Evolutionary conservation across 2,797 vertebrate genomes (phyloP).

Genomic region (Masticophis lateralis): DNA sequence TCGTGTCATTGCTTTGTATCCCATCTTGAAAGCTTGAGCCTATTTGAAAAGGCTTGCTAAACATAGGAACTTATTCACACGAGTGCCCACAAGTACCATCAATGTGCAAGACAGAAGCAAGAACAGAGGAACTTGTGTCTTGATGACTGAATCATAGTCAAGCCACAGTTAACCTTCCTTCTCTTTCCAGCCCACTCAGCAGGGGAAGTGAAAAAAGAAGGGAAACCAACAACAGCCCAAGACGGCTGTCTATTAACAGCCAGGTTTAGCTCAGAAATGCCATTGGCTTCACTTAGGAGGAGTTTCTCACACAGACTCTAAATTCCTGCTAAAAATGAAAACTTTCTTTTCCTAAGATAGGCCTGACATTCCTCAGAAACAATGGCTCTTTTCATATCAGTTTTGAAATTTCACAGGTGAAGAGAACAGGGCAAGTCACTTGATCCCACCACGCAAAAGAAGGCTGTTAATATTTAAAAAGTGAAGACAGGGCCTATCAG

Average conservation of each 20-base stretch:
- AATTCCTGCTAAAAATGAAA: conserved; percentile 94
- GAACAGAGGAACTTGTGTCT: conserved; percentile 68
- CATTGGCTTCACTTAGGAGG: conserved; percentile 69
- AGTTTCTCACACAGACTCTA: conserved; percentile 88
- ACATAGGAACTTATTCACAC: conserved; percentile 49
- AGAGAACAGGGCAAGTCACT: conserved; percentile 83
- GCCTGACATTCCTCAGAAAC: conserved; percentile 90
- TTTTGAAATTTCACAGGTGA: conserved; percentile 98
- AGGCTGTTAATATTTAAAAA: conserved; percentile 68
- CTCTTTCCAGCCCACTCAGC: conserved; percentile 39
- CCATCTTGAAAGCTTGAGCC: conserved; percentile 40
- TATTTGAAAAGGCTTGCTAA: conserved; percentile 56
- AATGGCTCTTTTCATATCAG: conserved; percentile 89
- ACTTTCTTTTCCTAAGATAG: conserved; percentile 85
- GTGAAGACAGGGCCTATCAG: conserved; percentile 64
- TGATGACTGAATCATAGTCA: conserved; percentile 30
- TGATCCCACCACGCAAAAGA: conserved; percentile 73
- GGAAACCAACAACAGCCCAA: not conserved
- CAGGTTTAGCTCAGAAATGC: conserved; percentile 66
- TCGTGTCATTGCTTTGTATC: conserved; percentile 52
- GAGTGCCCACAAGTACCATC: conserved; percentile 51
- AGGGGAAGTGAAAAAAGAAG: conserved; percentile 42
- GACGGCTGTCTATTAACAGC: conserved; percentile 26
- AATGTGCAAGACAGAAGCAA: conserved; percentile 41
- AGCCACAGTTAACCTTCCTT: conserved; percentile 42